Evolutionary conservation across 2,797 vertebrate species (phyloP).

Genomic region (Eulemur rubriventer): DNA sequence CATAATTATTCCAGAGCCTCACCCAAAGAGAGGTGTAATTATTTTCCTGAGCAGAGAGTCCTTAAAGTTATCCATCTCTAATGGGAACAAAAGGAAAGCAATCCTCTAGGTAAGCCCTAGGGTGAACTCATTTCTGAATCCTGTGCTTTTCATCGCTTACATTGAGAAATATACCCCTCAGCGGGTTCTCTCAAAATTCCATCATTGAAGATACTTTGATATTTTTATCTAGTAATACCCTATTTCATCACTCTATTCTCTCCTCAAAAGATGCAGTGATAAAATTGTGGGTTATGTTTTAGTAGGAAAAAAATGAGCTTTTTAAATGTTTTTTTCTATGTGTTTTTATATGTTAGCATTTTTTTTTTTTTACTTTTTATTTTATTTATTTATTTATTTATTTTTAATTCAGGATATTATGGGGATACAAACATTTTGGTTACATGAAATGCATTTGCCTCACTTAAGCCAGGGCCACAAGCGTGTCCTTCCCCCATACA

Average conservation of each 20-base stretch:
- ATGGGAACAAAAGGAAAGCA: constrained; percentile 6
- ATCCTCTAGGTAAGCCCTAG: background rate
- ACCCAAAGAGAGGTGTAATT: constrained; percentile 18
- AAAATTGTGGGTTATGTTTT: background rate
- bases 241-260: background rate
- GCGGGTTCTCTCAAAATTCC: background rate
- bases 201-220: background rate
- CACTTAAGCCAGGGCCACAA: too few species aligned
- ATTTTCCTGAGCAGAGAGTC: constrained; percentile 5
- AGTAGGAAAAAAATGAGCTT: background rate
- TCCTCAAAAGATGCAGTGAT: background rate
- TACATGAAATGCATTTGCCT: too few species aligned
- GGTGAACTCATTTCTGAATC: background rate
- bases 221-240: background rate
- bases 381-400: too few species aligned
- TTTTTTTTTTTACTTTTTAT: too few species aligned
- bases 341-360: too few species aligned
- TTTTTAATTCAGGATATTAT: too few species aligned
- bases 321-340: too few species aligned
- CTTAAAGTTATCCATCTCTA: background rate
- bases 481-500: too few species aligned
- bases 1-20: constrained; percentile 45
- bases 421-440: too few species aligned
- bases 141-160: background rate
- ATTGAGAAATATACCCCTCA: background rate